Evolutionary conservation across 2,888 invertebrate species (phyloP), one percentile per base, ranked within the genome.

Genomic region (Kuschelorhynchus macadamiae): DNA sequence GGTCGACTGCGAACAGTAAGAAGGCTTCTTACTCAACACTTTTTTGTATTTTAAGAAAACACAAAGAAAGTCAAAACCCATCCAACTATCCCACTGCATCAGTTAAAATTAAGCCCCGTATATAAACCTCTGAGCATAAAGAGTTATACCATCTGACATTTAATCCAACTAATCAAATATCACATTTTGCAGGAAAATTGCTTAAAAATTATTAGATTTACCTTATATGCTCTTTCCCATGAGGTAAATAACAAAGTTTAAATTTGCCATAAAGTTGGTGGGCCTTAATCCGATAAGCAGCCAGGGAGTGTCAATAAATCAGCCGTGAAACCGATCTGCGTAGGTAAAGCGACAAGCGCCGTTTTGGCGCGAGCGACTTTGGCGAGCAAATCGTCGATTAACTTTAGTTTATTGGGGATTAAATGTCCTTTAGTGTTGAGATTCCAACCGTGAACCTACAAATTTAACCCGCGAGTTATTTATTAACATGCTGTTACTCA

Each of bases 331-430:
- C 47, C 39, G 39, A 53, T 53, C 39, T 25, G 56, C 56, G 56
- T 56, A 56, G 56, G 56, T 56, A 56, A 56, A 44, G 25, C 30
- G 56, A 56, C 56, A 56, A 44, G 56, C 56, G 56, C 56, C 56
- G 44, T 44, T 56, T 47, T 44, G 44, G 42, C 56, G 44, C 56
- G 42, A 32, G 56, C 44, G 53, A 53, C 53, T 53, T 36, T 33
- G 25, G 8, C 41, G 16, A 44, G 39, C 56, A 56, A 56, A 56
- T 56, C 56, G 56, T 30, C 56, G 56, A 56, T 56, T 56, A 44
- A 56, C 17, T 44, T 56, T 44, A 44, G 39, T 30, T 56, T 56
- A 56, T 56, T 20, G 56, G 11, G 56, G 56, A 56, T 56, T 56
- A 56, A 56, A 56, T 56, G 33, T 44, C 56, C 21, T 44, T 44